A percentile compares a stretch with the other conserved stretches of the same genome.
These are phyloP conservation scores for Patiria miniata DNA, from an alignment of 35 echinoderm and acorn worm species.

Conservation along the genomic window DNA sequence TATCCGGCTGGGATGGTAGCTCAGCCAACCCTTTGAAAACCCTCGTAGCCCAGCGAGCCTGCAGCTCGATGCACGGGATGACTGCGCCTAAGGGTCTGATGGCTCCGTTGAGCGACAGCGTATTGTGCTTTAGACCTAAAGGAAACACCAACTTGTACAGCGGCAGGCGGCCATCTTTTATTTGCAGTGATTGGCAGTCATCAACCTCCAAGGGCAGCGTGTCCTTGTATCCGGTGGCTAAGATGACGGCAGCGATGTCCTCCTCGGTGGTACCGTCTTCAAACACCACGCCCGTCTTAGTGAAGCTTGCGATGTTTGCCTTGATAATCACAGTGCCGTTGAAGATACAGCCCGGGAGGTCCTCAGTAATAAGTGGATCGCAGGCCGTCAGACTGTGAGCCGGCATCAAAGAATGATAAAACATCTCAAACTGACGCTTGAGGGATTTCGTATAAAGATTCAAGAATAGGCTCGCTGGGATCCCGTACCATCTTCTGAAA, in stretches of 20 bases:
- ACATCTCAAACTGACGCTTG: not conserved
- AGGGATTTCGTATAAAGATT: not conserved
- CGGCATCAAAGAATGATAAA: not conserved
- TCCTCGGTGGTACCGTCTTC: slow-evolving; percentile 79
- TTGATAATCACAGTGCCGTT: slow-evolving; percentile 66
- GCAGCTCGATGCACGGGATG: slow-evolving; percentile 59
- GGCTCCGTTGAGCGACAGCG: slow-evolving; percentile 71
- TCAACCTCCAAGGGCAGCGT: slow-evolving; percentile 63
- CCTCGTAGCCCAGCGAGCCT: slow-evolving; percentile 73
- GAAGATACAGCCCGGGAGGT: slow-evolving; percentile 57
- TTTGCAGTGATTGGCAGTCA: slow-evolving; percentile 44
- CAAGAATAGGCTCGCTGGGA: not conserved
- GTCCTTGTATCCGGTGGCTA: slow-evolving; percentile 77
- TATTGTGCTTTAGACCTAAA: slow-evolving; percentile 54
- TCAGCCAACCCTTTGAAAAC: slow-evolving; percentile 63
- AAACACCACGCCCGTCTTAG: slow-evolving; percentile 70
- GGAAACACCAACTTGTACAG: slow-evolving; percentile 78
- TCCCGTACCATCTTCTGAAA: not conserved
- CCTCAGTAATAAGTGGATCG: slow-evolving; percentile 60
- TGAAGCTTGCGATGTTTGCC: slow-evolving; percentile 69
- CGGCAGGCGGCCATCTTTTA: slow-evolving; percentile 50
- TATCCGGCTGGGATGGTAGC: slow-evolving; percentile 43
- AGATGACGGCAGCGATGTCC: slow-evolving; percentile 74
- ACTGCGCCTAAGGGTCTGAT: slow-evolving; percentile 63
- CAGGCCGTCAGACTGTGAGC: slow-evolving; percentile 32